Percentiles rank a stretch among this genome's conserved stretches.
These are phyloP conservation scores for Scaptomyza graminum DNA, from an alignment of 1,140 invertebrate species.

Conservation along the genomic window DNA sequence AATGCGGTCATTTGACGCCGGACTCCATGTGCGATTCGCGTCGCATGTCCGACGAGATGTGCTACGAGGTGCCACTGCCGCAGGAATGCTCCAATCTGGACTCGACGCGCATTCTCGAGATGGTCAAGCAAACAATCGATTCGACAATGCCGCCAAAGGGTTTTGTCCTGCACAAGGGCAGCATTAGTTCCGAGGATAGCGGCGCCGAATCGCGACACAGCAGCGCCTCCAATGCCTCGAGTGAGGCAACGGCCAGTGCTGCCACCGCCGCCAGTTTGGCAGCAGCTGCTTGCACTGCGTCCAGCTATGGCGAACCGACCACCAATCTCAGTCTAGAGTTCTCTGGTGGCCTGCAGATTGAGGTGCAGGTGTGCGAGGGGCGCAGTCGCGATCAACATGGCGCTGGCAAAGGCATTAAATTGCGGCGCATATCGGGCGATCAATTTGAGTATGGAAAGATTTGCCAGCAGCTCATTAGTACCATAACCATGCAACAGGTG, in stretches of 20 bases:
- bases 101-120: slow-evolving; percentile 90
- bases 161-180: slow-evolving; percentile 85
- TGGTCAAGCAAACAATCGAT: slow-evolving; percentile 92
- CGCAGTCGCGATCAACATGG: slow-evolving; percentile 87
- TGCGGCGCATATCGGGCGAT: slow-evolving; percentile 95
- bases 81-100: slow-evolving; percentile 91
- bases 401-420: slow-evolving; percentile 90
- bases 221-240: slow-evolving; percentile 67
- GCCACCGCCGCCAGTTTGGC: slow-evolving; percentile 7
- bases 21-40: slow-evolving; percentile 83
- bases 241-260: slow-evolving; percentile 45
- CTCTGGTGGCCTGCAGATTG: slow-evolving; percentile 94
- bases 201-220: slow-evolving; percentile 65
- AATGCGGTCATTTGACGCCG: slow-evolving; percentile 78
- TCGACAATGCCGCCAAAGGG: slow-evolving; percentile 91
- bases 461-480: slow-evolving; percentile 95
- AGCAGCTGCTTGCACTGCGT: not conserved
- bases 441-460: slow-evolving; percentile 95
- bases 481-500: slow-evolving; percentile 89
- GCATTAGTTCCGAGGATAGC: slow-evolving; percentile 67
- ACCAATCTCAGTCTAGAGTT: slow-evolving; percentile 89
- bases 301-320: slow-evolving; percentile 68
- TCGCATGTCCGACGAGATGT: slow-evolving; percentile 84
- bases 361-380: slow-evolving; percentile 92
- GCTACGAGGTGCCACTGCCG: slow-evolving; percentile 90